phyloP scores from a whole-genome alignment of 2,888 invertebrate species.

The Druceiella hillmani region DNA sequence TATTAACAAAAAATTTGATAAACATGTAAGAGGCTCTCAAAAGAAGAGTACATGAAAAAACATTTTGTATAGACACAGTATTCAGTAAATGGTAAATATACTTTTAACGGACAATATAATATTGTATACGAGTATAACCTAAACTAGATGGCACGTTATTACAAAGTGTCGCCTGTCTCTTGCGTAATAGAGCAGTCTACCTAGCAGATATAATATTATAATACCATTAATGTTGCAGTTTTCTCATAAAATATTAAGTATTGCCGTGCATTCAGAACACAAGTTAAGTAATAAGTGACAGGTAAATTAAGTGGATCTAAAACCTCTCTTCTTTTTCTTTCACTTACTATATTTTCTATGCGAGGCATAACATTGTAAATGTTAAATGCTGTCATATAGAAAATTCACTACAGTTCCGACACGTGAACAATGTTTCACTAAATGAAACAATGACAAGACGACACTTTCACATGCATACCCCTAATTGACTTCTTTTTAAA shows the following conservation, averaged over 20 bases:
- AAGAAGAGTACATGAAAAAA: constrained; percentile 56
- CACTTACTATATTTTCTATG: no score
- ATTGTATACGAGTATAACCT: constrained; percentile 56
- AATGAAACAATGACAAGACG: no score
- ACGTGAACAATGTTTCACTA: no score
- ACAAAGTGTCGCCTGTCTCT: constrained; percentile 45
- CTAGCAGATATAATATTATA: no score
- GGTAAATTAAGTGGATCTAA: constrained; percentile 2
- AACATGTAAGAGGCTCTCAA: constrained; percentile 53
- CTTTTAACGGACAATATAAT: constrained; percentile 55
- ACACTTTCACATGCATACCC: constrained; percentile 48
- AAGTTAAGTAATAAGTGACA: constrained; percentile 21
- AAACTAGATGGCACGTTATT: constrained; percentile 55
- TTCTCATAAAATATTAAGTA: constrained; percentile 13
- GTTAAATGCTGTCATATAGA: no score
- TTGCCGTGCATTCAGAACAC: no score
- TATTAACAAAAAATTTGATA: constrained; percentile 37
- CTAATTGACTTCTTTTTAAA: constrained; percentile 51
- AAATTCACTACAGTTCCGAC: no score
- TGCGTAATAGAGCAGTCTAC: constrained; percentile 33
- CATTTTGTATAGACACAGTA: constrained; percentile 54
- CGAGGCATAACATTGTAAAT: no score
- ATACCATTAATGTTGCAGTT: no score
- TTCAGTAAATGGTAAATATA: constrained; percentile 56
- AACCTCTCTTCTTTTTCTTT: no score